Conservation (phyloP, 2,113 vertebrate species). For the Sinocyclocheilus grahami region DNA sequence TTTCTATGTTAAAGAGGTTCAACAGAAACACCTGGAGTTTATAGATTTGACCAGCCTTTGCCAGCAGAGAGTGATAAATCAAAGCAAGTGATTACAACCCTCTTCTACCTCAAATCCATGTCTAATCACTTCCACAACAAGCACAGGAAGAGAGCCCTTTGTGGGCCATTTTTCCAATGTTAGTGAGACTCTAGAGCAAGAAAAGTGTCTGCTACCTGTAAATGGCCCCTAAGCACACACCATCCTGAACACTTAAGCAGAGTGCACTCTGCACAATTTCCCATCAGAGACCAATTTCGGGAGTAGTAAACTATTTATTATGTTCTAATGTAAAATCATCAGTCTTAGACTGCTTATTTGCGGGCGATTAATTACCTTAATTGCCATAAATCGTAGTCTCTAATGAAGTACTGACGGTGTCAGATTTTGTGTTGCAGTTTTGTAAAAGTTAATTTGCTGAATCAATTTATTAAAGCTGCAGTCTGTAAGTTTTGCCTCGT, state of each 20-base stretch:
- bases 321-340: too few relatives aligned
- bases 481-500: too few relatives aligned
- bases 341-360: not conserved
- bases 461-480: too few relatives aligned
- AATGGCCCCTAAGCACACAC: slow-evolving; percentile 6
- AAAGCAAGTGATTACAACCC: slow-evolving; percentile 71
- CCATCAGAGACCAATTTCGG: not conserved
- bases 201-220: slow-evolving; percentile 42
- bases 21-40: slow-evolving; percentile 66
- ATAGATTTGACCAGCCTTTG: slow-evolving; percentile 59
- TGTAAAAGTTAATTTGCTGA: too few relatives aligned
- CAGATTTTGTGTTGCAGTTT: not conserved
- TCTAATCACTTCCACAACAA: slow-evolving; percentile 71
- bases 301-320: not conserved
- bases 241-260: not conserved
- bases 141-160: slow-evolving; percentile 50
- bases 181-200: slow-evolving; percentile 65
- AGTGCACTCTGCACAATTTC: not conserved
- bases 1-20: slow-evolving; percentile 48
- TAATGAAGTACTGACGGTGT: not conserved
- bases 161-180: slow-evolving; percentile 64
- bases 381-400: not conserved
- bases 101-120: slow-evolving; percentile 69
- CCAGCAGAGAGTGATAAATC: slow-evolving; percentile 70
- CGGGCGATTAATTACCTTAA: not conserved